phyloP scores from a whole-genome alignment of 2,797 vertebrate species.

The Capromys pilorides region DNA sequence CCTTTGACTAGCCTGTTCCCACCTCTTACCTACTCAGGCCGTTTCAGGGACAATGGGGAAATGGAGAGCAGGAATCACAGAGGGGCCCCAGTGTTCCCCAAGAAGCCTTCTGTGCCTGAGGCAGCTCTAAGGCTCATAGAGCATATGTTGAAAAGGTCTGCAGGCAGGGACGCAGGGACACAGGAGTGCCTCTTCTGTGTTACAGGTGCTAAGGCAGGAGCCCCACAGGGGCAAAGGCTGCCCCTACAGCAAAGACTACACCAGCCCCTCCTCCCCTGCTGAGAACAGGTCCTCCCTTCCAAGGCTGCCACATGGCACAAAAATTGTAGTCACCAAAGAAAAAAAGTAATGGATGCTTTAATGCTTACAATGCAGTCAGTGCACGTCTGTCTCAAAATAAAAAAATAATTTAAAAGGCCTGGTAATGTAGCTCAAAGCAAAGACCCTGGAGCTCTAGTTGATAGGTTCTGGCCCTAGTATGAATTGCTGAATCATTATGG shows the following conservation, averaged over 20 bases:
- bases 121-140: neutral
- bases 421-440: neutral
- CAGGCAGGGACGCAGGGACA: neutral
- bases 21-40: neutral
- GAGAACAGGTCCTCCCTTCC: neutral
- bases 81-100: neutral
- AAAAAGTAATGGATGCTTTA: neutral
- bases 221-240: neutral
- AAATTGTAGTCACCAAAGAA: neutral
- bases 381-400: neutral
- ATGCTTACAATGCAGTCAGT: neutral
- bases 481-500: too few relatives aligned
- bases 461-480: too few relatives aligned
- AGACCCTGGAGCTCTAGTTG: neutral
- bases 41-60: neutral
- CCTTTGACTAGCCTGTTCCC: neutral
- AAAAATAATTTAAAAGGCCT: neutral
- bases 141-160: neutral
- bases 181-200: neutral
- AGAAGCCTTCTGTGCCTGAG: neutral
- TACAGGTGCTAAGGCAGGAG: rapidly evolving
- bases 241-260: rapidly evolving
- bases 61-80: neutral
- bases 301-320: neutral
- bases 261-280: neutral